Conservation (phyloP, 2,113 vertebrate genomes). For the Hucho hucho region DNA sequence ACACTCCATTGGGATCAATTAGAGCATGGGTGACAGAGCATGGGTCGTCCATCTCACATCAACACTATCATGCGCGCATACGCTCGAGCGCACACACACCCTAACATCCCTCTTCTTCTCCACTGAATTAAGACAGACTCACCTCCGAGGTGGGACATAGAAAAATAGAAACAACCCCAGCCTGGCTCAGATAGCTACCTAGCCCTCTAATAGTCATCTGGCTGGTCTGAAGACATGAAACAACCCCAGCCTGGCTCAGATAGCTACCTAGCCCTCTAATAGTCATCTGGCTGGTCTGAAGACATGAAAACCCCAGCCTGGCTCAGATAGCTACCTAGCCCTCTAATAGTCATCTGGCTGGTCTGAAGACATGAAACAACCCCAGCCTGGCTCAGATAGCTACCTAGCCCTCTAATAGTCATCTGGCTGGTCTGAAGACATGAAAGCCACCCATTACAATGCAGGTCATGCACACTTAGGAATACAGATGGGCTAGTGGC, state of each 20-base stretch:
- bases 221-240: slow-evolving; percentile 55
- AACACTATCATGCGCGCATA: slow-evolving; percentile 4
- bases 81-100: neutral
- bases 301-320: no score
- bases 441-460: slow-evolving; percentile 56
- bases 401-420: no score
- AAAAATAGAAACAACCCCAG: neutral
- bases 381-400: no score
- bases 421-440: slow-evolving; percentile 27
- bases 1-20: slow-evolving; percentile 4
- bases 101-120: slow-evolving; percentile 1
- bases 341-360: no score
- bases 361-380: no score
- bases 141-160: slow-evolving; percentile 12
- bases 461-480: slow-evolving; percentile 64
- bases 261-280: no score
- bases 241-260: no score
- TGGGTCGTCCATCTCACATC: slow-evolving; percentile 2
- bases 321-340: no score
- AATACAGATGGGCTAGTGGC: slow-evolving; percentile 51
- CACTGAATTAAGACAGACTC: neutral
- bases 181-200: neutral
- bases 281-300: no score
- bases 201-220: slow-evolving; percentile 50
- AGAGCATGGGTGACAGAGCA: neutral